These are phyloP conservation scores for Martes martes DNA, from an alignment of 2,113 vertebrate genomes.

Conservation along the genomic window DNA sequence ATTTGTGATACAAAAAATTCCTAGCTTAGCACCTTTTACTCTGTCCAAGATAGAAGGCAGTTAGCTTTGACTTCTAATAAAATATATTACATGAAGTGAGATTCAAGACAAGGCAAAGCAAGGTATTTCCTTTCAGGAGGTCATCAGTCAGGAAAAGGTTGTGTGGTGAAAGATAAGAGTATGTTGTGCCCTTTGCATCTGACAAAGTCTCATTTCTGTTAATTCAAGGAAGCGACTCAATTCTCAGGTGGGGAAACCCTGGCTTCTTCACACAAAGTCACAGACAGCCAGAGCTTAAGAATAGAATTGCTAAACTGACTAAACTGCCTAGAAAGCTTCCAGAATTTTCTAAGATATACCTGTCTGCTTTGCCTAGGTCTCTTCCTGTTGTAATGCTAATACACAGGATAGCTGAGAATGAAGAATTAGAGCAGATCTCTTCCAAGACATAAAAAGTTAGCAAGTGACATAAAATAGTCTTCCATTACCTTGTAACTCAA, in stretches of 20 bases:
- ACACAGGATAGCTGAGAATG: not conserved
- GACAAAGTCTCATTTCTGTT: not conserved
- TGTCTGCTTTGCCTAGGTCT: not conserved
- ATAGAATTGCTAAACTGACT: constrained; percentile 8
- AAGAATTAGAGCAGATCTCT: not conserved
- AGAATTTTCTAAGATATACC: not conserved
- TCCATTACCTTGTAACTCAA: not conserved
- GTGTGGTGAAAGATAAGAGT: not conserved
- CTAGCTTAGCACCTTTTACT: not conserved
- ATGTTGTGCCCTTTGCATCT: not conserved
- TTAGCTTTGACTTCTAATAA: not conserved
- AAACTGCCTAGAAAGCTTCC: not conserved
- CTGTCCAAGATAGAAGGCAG: not conserved
- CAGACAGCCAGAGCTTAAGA: not conserved
- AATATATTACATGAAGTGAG: not conserved
- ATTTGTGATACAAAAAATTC: not conserved
- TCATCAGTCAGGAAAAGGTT: not conserved
- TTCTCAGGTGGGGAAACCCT: not conserved
- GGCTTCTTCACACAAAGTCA: not conserved
- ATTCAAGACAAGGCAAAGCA: not conserved
- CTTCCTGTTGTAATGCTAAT: not conserved
- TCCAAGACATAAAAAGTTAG: not conserved
- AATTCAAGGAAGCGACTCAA: constrained; percentile 8
- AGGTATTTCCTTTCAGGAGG: not conserved
- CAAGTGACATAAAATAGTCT: not conserved